These are phyloP conservation scores for Oceanites oceanicus DNA, from an alignment of 2,113 vertebrate genomes.

Conservation along the genomic window DNA sequence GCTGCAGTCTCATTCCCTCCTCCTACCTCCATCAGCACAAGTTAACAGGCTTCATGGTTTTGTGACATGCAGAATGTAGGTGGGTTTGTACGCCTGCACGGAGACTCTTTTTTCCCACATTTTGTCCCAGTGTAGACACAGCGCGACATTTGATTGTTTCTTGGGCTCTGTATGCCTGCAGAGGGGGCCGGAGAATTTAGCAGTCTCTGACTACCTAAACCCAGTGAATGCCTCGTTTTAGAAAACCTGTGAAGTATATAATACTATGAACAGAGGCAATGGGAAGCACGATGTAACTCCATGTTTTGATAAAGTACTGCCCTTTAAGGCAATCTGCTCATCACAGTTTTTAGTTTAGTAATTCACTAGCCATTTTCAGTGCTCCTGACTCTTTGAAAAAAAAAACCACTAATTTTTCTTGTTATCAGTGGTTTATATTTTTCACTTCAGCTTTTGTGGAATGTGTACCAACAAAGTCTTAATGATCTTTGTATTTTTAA, in stretches of 20 bases:
- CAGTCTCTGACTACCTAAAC: background rate
- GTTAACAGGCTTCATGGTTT: accelerated
- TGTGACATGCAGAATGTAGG: background rate
- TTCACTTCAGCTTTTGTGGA: background rate
- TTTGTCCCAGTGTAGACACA: background rate
- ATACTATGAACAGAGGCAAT: background rate
- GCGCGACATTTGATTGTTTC: accelerated
- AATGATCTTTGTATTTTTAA: background rate
- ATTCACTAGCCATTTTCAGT: background rate
- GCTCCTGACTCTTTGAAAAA: background rate
- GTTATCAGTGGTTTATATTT: background rate
- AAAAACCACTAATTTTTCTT: background rate
- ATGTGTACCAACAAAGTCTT: background rate
- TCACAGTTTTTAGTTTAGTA: background rate
- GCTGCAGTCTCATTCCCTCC: background rate
- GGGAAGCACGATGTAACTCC: background rate
- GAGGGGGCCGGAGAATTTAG: background rate
- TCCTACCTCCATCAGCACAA: background rate
- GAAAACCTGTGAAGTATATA: background rate
- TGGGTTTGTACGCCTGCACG: background rate
- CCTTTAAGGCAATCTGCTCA: background rate
- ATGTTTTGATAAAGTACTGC: background rate
- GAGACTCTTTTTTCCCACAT: accelerated
- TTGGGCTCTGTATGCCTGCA: background rate
- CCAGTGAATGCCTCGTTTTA: accelerated